Evolutionary conservation across 2,113 vertebrate genomes (phyloP).

Genomic region (Tauraco erythrolophus): DNA sequence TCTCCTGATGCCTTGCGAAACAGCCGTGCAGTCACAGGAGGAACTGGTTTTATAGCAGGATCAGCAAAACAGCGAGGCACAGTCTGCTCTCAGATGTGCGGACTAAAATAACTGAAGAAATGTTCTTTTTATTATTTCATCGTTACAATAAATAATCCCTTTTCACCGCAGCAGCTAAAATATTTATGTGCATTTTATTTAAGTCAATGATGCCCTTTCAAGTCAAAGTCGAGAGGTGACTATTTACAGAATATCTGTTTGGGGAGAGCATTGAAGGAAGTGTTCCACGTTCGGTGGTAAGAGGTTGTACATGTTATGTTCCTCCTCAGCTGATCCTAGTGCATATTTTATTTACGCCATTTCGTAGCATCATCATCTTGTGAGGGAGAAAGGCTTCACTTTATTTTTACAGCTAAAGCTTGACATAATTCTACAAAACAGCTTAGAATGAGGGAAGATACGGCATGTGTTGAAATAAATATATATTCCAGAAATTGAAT

Average conservation of each 20-base stretch:
- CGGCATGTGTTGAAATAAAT: conserved; percentile 4
- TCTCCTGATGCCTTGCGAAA: neutral
- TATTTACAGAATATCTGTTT: conserved; percentile 30
- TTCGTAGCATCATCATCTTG: neutral
- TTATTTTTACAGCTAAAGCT: conserved; percentile 43
- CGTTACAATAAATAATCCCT: conserved; percentile 50
- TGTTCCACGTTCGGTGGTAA: neutral
- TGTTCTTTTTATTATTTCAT: conserved; percentile 29
- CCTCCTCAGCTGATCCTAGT: conserved; percentile 1
- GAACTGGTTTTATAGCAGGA: conserved; percentile 34
- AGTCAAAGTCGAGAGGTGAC: conserved; percentile 49
- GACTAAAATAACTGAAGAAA: conserved; percentile 40
- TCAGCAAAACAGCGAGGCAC: conserved; percentile 39
- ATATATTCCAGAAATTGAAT: conserved; percentile 45
- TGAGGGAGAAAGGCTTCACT: conserved; percentile 16
- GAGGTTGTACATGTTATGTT: neutral
- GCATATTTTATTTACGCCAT: conserved; percentile 36
- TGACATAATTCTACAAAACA: conserved; percentile 37
- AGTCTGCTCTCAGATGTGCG: neutral
- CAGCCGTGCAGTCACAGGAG: conserved; percentile 21
- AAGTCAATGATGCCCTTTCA: conserved; percentile 46
- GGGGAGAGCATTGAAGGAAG: neutral
- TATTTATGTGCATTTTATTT: conserved; percentile 63
- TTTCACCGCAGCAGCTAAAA: conserved; percentile 44
- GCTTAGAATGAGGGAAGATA: neutral